These are phyloP conservation scores for Sylvia borin DNA, from an alignment of 2,797 vertebrate species.

Conservation along the genomic window DNA sequence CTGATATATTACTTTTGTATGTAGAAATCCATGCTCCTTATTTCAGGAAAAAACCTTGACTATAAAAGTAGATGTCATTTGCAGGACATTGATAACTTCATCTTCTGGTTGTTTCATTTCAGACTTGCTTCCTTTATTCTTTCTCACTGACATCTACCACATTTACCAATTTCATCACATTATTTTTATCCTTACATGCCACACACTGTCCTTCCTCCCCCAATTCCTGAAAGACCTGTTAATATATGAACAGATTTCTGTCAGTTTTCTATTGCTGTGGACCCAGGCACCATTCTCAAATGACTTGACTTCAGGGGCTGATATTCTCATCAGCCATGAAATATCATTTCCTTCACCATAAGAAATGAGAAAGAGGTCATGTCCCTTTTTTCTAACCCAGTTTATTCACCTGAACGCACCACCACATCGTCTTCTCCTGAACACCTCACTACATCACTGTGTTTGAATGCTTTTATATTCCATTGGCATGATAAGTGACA, in stretches of 20 bases:
- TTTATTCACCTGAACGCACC: not conserved
- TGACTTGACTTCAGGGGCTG: not conserved
- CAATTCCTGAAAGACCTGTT: not conserved
- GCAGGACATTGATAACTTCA: not conserved
- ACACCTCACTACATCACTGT: fast-evolving
- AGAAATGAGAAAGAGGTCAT: not conserved
- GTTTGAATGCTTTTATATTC: not conserved
- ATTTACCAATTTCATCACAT: not conserved
- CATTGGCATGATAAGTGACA: not conserved
- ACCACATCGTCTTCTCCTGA: not conserved
- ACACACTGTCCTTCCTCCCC: not conserved
- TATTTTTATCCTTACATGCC: not conserved
- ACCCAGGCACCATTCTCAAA: not conserved
- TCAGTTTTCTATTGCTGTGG: not conserved
- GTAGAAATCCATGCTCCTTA: not conserved
- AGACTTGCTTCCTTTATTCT: not conserved
- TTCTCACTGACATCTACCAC: not conserved
- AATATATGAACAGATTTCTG: not conserved
- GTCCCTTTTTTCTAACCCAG: not conserved
- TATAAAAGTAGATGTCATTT: not conserved
- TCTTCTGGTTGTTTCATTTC: not conserved
- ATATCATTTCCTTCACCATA: not conserved
- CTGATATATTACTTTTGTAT: not conserved
- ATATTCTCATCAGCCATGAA: fast-evolving
- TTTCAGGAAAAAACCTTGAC: not conserved